These are phyloP conservation scores for Drosophila anomelani DNA, from an alignment of 2,888 invertebrate genomes.

Conservation along the genomic window DNA sequence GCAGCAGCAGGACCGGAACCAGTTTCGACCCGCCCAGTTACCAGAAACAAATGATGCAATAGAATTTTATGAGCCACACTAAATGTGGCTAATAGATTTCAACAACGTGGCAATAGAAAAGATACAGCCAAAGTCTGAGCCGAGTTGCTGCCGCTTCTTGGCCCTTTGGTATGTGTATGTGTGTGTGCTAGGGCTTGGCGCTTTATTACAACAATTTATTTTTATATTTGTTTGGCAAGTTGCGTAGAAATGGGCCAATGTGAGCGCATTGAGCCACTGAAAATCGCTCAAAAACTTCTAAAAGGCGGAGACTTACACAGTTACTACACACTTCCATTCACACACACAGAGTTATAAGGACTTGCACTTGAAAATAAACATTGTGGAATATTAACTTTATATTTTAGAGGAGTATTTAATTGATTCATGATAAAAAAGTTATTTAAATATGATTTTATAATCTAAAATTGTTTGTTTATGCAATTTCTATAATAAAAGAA, in stretches of 20 bases:
- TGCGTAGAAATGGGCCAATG: slow-evolving; percentile 72
- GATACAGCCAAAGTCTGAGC: slow-evolving; percentile 72
- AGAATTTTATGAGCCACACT: slow-evolving; percentile 81
- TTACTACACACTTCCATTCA: slow-evolving; percentile 3
- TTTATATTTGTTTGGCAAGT: slow-evolving; percentile 80
- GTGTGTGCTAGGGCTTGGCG: slow-evolving; percentile 40
- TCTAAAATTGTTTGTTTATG: too few relatives aligned
- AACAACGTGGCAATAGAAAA: slow-evolving; percentile 81
- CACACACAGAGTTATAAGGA: slow-evolving; percentile 11
- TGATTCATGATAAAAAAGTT: too few relatives aligned
- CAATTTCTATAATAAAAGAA: too few relatives aligned
- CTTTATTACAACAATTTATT: slow-evolving; percentile 76
- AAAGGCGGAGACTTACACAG: slow-evolving; percentile 28
- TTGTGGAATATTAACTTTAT: neutral
- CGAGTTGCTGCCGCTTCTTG: slow-evolving; percentile 39
- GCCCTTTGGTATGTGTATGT: slow-evolving; percentile 31
- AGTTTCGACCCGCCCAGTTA: slow-evolving; percentile 45
- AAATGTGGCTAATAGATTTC: slow-evolving; percentile 81
- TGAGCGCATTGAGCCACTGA: slow-evolving; percentile 57
- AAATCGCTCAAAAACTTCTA: slow-evolving; percentile 68
- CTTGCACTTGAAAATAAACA: neutral
- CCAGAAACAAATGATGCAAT: slow-evolving; percentile 79
- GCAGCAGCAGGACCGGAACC: slow-evolving; percentile 24
- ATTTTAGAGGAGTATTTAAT: neutral
- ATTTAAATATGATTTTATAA: neutral